Evolutionary conservation across 1,140 invertebrate species (phyloP).

Genomic region (Pteromalus puparum): DNA sequence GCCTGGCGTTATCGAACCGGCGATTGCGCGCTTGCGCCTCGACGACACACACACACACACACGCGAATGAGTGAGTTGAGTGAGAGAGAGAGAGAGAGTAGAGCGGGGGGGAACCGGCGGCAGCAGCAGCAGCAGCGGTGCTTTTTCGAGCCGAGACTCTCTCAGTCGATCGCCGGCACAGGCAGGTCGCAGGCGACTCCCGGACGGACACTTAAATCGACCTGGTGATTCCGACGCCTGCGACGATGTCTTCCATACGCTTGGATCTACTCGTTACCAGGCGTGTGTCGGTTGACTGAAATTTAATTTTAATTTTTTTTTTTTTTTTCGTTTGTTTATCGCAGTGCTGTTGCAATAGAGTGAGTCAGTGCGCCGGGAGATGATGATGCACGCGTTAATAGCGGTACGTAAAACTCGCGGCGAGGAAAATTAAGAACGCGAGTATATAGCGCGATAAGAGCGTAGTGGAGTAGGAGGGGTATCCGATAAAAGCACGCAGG

Average conservation of each 20-base stretch:
- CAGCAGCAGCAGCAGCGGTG: not conserved
- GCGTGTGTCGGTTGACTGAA: no score
- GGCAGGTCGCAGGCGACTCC: constrained; percentile 25
- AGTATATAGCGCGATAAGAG: constrained; percentile 32
- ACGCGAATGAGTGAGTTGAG: not conserved
- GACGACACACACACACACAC: not conserved
- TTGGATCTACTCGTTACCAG: not conserved
- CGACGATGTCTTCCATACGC: not conserved
- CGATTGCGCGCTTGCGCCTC: constrained; percentile 53
- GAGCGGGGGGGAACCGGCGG: constrained; percentile 31
- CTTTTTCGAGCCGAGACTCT: constrained; percentile 30
- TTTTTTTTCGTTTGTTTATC: no score
- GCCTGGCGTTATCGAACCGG: constrained; percentile 52
- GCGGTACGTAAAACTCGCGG: not conserved
- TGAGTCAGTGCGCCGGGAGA: not conserved
- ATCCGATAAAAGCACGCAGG: constrained; percentile 34
- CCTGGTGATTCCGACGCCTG: constrained; percentile 55
- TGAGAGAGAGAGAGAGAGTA: not conserved
- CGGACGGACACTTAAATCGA: not conserved
- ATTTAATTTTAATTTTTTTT: no score
- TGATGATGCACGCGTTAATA: constrained; percentile 22
- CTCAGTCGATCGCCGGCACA: constrained; percentile 48
- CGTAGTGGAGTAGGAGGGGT: not conserved
- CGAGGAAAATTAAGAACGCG: constrained; percentile 36
- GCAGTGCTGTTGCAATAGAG: no score